Evolutionary conservation across 2,113 vertebrate genomes (phyloP).

Genomic region (Calyptommatus sinebrachiatus): DNA sequence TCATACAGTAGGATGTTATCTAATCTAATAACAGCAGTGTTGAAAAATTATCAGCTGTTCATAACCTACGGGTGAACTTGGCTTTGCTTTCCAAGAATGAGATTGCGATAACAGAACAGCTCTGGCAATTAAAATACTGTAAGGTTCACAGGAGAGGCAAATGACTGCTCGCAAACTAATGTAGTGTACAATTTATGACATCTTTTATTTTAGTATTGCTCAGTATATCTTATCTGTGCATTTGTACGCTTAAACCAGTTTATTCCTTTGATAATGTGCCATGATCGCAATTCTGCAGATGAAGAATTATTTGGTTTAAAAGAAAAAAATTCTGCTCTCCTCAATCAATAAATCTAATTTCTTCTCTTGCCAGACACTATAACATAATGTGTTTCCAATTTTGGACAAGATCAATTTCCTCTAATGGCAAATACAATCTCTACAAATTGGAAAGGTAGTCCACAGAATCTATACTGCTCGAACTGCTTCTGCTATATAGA

Average conservation of each 20-base stretch:
- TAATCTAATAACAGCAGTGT: constrained; percentile 39
- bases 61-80: constrained; percentile 37
- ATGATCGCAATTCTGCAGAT: constrained; percentile 41
- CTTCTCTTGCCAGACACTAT: constrained; percentile 43
- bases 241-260: constrained; percentile 52
- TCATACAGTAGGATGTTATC: constrained; percentile 25
- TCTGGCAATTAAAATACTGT: constrained; percentile 39
- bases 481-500: constrained; percentile 11
- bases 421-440: constrained; percentile 39
- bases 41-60: constrained; percentile 47
- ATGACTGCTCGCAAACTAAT: constrained; percentile 49
- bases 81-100: constrained; percentile 35
- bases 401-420: constrained; percentile 34
- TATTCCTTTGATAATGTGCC: constrained; percentile 50
- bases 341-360: constrained; percentile 55
- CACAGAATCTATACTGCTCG: background rate
- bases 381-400: constrained; percentile 48
- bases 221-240: constrained; percentile 51
- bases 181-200: constrained; percentile 48
- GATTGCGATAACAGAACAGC: constrained; percentile 24
- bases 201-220: constrained; percentile 52
- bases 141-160: constrained; percentile 37
- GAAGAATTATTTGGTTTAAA: constrained; percentile 51
- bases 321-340: background rate
- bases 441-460: constrained; percentile 17